Evolutionary conservation across 2,888 invertebrate genomes (phyloP).

Genomic region (Adelphocoris suturalis): DNA sequence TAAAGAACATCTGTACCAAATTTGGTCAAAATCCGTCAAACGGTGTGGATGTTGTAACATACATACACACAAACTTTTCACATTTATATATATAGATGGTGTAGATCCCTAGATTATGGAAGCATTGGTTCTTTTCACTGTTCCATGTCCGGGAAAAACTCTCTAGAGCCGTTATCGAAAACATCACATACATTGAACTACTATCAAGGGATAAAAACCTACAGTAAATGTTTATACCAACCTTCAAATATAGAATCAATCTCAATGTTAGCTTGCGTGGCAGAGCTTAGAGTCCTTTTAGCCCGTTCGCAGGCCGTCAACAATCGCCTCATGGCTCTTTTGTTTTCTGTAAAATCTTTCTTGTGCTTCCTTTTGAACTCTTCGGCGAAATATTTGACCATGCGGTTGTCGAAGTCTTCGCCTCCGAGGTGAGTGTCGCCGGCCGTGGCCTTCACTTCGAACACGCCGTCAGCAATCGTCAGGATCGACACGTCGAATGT

Average conservation of each 20-base stretch:
- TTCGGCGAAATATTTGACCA: slow-evolving; percentile 81
- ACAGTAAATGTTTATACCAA: too few relatives aligned
- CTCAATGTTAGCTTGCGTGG: slow-evolving; percentile 82
- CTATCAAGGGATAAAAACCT: too few relatives aligned
- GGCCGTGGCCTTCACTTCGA: slow-evolving; percentile 82
- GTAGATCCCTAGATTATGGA: too few relatives aligned
- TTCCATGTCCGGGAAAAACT: too few relatives aligned
- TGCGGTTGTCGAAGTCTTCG: slow-evolving; percentile 81
- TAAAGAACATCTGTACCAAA: too few relatives aligned
- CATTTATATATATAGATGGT: too few relatives aligned
- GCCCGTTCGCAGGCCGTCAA: slow-evolving; percentile 84
- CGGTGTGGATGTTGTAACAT: too few relatives aligned
- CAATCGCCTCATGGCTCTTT: slow-evolving; percentile 82
- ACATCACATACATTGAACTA: too few relatives aligned
- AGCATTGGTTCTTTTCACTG: too few relatives aligned
- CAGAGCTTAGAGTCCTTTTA: slow-evolving; percentile 82
- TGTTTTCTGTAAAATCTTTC: slow-evolving; percentile 79
- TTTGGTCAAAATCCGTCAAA: too few relatives aligned
- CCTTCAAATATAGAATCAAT: slow-evolving; percentile 83
- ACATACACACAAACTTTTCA: too few relatives aligned
- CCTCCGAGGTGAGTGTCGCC: slow-evolving; percentile 80
- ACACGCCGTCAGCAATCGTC: slow-evolving; percentile 83
- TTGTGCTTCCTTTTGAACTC: slow-evolving; percentile 82
- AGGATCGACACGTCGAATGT: slow-evolving; percentile 82
- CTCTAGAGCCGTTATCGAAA: too few relatives aligned